A percentile compares a stretch with the other conserved stretches of the same genome.
phyloP scores from a whole-genome alignment of 1,140 invertebrate species.

The Drosophila ohnishii region DNA sequence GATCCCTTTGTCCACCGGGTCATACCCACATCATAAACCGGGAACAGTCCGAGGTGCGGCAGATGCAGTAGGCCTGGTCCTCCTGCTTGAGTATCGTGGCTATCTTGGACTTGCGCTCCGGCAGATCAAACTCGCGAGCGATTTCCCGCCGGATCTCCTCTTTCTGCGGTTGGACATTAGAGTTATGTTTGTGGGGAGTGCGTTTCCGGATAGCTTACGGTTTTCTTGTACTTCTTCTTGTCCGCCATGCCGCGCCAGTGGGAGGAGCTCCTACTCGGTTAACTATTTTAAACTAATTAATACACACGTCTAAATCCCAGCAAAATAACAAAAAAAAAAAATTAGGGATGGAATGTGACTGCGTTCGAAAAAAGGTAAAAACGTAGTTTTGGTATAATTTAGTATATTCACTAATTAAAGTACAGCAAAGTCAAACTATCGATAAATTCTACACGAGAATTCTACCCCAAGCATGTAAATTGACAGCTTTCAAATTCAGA shows the following conservation, averaged over 20 bases:
- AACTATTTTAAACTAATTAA: constrained; percentile 8
- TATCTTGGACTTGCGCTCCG: constrained; percentile 95
- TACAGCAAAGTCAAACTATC: no score
- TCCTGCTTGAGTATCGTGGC: constrained; percentile 94
- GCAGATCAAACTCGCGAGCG: constrained; percentile 93
- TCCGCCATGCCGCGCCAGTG: constrained; percentile 56
- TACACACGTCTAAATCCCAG: background rate
- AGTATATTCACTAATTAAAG: no score
- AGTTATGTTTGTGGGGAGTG: background rate
- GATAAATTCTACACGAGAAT: no score
- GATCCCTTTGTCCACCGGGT: no score
- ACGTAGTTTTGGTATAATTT: no score
- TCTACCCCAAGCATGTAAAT: no score
- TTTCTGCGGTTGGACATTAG: constrained; percentile 85
- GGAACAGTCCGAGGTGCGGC: constrained; percentile 94
- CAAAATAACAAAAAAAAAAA: constrained; percentile 15
- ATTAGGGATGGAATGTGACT: background rate
- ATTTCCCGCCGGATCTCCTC: constrained; percentile 96
- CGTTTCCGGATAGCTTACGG: constrained; percentile 37
- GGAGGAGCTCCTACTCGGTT: background rate
- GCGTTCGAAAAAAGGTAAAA: background rate
- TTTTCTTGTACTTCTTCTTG: constrained; percentile 73
- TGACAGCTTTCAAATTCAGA: no score
- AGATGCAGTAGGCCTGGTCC: constrained; percentile 96
- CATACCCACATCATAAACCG: constrained; percentile 96